phyloP scores from a whole-genome alignment of 1,140 invertebrate genomes.

The Musca domestica region DNA sequence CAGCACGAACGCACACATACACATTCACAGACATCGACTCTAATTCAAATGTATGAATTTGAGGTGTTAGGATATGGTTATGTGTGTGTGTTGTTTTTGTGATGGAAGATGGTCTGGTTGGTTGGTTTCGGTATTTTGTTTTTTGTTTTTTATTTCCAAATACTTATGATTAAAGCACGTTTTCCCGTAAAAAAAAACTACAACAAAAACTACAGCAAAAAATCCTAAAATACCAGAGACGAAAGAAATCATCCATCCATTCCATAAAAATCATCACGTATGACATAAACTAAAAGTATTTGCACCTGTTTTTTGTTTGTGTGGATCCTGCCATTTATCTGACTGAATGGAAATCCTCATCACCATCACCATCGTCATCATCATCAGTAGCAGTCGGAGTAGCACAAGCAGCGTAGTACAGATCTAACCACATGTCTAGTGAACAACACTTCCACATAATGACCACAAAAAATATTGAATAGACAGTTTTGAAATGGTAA shows the following conservation, averaged over 20 bases:
- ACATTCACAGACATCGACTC: no score
- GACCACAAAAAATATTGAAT: no score
- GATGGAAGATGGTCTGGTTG: background rate
- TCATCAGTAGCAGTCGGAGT: background rate
- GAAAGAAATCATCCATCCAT: background rate
- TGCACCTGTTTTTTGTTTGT: constrained; percentile 6
- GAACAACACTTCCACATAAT: background rate
- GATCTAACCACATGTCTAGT: background rate
- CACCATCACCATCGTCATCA: background rate
- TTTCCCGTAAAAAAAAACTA: constrained; percentile 1
- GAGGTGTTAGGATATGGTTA: background rate
- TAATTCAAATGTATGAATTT: no score
- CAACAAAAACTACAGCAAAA: no score
- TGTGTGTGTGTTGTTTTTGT: background rate
- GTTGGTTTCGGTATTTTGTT: no score
- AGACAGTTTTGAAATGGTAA: no score
- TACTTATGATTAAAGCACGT: constrained; percentile 18
- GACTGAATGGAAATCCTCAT: background rate
- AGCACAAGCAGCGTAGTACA: background rate
- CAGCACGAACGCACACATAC: no score
- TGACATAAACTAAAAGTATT: constrained; percentile 18
- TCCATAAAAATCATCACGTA: constrained; percentile 17
- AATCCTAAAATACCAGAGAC: no score
- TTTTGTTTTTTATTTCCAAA: background rate
- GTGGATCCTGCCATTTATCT: background rate